Conservation (phyloP, 2,888 invertebrate species). For the Netelia melanura region DNA sequence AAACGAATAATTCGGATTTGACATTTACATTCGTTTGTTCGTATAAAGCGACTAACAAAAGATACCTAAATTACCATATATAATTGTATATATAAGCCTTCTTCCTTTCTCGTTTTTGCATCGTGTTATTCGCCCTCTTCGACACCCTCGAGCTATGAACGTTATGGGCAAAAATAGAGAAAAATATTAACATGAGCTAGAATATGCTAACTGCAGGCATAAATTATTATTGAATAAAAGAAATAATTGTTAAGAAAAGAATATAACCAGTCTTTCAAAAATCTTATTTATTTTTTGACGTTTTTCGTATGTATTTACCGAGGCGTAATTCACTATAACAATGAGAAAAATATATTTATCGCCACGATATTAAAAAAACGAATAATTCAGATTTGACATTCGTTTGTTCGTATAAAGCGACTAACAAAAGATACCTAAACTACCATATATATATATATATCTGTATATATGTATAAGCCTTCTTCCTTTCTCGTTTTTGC, state of each 20-base stretch:
- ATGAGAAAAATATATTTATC: no score
- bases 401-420: neutral
- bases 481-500: constrained; percentile 17
- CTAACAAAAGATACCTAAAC: constrained; percentile 1
- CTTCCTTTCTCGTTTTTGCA: constrained; percentile 15
- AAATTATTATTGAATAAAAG: no score
- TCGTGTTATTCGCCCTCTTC: constrained; percentile 47
- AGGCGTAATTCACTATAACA: no score
- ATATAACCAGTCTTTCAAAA: no score
- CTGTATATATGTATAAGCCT: neutral
- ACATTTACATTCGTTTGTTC: neutral
- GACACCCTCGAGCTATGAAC: constrained; percentile 43
- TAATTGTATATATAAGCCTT: neutral
- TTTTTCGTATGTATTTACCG: no score
- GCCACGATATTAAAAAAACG: no score
- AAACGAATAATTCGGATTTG: no score
- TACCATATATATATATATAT: neutral
- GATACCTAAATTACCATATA: neutral
- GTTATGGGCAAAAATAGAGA: neutral
- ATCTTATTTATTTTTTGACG: no score
- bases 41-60: neutral
- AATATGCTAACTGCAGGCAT: neutral
- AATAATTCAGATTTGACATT: no score
- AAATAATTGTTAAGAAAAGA: no score
- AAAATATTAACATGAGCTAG: neutral